Base-by-base conservation (phyloP, 2,113 vertebrate species). In the Mungos mungo region DNA sequence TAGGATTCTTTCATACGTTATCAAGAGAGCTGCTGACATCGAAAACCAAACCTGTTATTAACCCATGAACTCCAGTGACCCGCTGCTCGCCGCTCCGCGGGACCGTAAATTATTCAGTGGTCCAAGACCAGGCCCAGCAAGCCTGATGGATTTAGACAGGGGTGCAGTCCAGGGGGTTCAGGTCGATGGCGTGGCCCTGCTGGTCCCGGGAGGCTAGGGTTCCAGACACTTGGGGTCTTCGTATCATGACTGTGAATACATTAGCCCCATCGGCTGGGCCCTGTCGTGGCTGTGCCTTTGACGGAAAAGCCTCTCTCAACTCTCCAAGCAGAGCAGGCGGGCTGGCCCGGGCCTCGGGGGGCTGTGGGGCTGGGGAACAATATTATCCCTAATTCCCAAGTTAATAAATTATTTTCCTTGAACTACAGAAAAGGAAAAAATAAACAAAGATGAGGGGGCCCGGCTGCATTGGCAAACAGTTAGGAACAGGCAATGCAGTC, bases 1-100 rank as follows among this genome's bases (percentile, higher is more conserved):
- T 99, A 99, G 99, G 99, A 99, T 99, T 99, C 99, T 99, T 99
- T 99, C 99, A 99, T 99, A 99, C 98, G 99, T 99, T 99, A 99
- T 99, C 99, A 99, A 98, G 99, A 98, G 99, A 99, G 99, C 99
- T 99, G 99, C 99, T 99, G 99, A 99, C 99, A 99, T 99, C 98
- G 98, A 99, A 99, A 99, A 99, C 99, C 99, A 99, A 99, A 99
- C 99, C 99, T 99, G 99, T 99, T 99, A 99, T 99, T 99, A 99
- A 99, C 99, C 99, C 99, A 98, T 99, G 99, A 99, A 99, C 99
- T 99, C 98, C 98, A 27, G 96, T 98, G 98, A 99, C 99, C 99
- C 92, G 94, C 98, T 98, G 99, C 98, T 99, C 98, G 98, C 99
- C 27, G 95, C 98, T 98, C 98, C 97, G 97, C 93, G 98, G 99